Base-by-base conservation (phyloP, 2,113 vertebrate genomes). In the Carassius auratus region DNA sequence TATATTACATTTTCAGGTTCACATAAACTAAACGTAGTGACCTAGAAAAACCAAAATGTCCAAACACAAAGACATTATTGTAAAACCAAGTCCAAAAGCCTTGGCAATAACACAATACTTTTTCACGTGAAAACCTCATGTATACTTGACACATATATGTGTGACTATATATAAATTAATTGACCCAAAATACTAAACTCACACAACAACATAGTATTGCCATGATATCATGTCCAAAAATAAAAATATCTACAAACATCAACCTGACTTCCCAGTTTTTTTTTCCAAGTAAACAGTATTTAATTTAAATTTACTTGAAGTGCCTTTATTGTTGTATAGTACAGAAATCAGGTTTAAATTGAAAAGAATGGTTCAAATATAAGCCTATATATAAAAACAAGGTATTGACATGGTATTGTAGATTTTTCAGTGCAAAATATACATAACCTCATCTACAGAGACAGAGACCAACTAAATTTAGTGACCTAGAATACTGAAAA, bases 401-500 rank as follows among this genome's bases (percentile, higher is more conserved):
- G 26, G 14, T 0, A 66, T 33, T 7, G 21, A 3, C 19, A 42
- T n/a, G 17, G 8, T n/a, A 74, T n/a, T 5, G 36, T 13, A 23
- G 12, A 36, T 42, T 71, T 71, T 21, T 14, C 19, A 45, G 42
- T 45, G 10, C 3, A 74, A 45, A 55, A 64, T 26, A 23, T n/a
- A 23, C n/a, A 19, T 71, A 71, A 42, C 19, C 36, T 42, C 36
- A 12, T 19, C 8, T 42, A n/a, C 9, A 12, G 8, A 19, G 36
- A 42, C 17, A 12, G 33, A 4, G 19, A 42, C 19, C 4, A 26
- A 23, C 73, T 75, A 75, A 75, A 75, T 50, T 48, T 61, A 23
- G 36, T 62, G 77, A 79, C 57, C 77, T n/a, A 62, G 21, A 42
- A 42, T 15, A 62, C 33, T 42, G 36, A 57, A 79, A 38, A 59